These are phyloP conservation scores for Gymnodraco acuticeps DNA, from an alignment of 2,797 vertebrate species.

Conservation along the genomic window DNA sequence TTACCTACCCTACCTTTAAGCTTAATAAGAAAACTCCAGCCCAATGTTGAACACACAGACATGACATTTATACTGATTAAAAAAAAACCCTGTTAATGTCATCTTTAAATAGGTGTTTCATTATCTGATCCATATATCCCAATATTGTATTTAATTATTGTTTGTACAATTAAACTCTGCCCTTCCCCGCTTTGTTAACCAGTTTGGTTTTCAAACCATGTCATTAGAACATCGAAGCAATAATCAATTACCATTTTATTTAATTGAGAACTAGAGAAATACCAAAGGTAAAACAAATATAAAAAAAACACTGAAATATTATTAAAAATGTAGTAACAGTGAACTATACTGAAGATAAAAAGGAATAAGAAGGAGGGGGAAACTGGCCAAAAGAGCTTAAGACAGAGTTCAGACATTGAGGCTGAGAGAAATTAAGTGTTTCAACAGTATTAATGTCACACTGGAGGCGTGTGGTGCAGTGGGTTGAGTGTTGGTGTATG, in stretches of 20 bases:
- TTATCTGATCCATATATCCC: background rate
- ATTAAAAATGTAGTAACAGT: background rate
- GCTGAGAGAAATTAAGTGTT: background rate
- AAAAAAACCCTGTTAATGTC: background rate
- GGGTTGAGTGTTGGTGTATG: too few species aligned
- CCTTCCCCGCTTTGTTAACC: too few species aligned
- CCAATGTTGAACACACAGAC: background rate
- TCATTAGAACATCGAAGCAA: too few species aligned
- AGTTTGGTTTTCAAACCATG: too few species aligned
- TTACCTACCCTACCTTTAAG: too few species aligned
- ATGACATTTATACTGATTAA: background rate
- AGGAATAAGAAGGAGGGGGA: background rate
- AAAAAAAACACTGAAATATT: too few species aligned
- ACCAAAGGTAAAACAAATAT: too few species aligned
- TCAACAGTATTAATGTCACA: slow-evolving; percentile 12
- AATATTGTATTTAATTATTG: background rate
- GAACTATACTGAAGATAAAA: background rate
- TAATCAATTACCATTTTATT: too few species aligned
- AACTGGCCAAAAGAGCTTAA: background rate
- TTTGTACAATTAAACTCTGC: background rate
- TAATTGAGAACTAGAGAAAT: too few species aligned
- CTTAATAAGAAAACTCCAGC: background rate
- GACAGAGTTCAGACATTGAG: background rate
- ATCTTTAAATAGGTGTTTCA: background rate
- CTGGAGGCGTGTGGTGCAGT: too few species aligned